These are phyloP conservation scores for Drosophila athabasca DNA, from an alignment of 1,140 invertebrate genomes.

Conservation along the genomic window DNA sequence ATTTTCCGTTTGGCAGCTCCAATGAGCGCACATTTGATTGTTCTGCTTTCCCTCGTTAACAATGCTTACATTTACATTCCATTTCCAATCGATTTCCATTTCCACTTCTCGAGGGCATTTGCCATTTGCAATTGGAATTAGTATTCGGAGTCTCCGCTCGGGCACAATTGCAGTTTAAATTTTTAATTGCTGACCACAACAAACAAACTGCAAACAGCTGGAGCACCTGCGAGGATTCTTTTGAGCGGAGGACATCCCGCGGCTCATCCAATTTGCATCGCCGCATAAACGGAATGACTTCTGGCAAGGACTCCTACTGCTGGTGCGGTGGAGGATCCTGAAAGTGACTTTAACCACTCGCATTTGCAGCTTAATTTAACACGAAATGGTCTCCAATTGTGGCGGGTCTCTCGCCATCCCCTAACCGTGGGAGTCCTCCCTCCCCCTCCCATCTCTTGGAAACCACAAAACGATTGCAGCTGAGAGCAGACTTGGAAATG, in stretches of 20 bases:
- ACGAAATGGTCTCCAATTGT: constrained; percentile 24
- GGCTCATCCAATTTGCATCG: constrained; percentile 46
- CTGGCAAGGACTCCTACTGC: no score
- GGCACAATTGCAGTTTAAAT: constrained; percentile 38
- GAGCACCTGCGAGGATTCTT: constrained; percentile 7
- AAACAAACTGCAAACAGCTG: constrained; percentile 29
- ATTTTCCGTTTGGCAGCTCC: constrained; percentile 8
- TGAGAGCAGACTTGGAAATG: not conserved
- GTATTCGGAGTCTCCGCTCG: not conserved
- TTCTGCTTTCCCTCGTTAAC: constrained; percentile 12
- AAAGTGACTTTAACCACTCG: constrained; percentile 17
- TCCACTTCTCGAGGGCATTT: no score
- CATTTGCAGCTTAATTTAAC: constrained; percentile 38
- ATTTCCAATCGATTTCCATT: not conserved
- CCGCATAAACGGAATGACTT: not conserved
- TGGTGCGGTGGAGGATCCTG: no score
- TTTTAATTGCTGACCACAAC: constrained; percentile 54
- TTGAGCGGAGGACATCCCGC: constrained; percentile 28
- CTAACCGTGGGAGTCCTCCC: not conserved
- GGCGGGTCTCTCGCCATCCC: constrained; percentile 1
- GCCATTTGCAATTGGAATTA: constrained; percentile 43
- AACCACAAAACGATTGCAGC: constrained; percentile 12
- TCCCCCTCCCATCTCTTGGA: not conserved
- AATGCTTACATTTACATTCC: constrained; percentile 35
- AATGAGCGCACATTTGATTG: constrained; percentile 33